phyloP scores from a whole-genome alignment of 2,113 vertebrate genomes.

The Rattus rattus region DNA sequence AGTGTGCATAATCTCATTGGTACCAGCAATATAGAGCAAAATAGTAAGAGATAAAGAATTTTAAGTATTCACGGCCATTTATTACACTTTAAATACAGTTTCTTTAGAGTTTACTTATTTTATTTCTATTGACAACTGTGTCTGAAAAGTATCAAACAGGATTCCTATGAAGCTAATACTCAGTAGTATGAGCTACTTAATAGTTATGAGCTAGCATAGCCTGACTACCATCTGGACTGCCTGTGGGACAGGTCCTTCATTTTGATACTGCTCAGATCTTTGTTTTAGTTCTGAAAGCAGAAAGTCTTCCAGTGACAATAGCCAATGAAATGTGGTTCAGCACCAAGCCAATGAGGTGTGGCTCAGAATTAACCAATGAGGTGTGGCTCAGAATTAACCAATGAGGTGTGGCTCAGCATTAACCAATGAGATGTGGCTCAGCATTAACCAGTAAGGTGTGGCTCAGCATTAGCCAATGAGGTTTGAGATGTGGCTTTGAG shows the following conservation, averaged over 20 bases:
- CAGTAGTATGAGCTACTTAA: too few relatives aligned
- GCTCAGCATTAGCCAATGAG: background rate
- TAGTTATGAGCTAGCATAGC: background rate
- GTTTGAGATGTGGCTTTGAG: background rate
- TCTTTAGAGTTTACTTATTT: background rate
- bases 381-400: background rate
- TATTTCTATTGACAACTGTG: background rate
- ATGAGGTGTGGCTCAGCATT: background rate
- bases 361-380: background rate
- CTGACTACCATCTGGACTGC: background rate
- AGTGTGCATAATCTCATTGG: background rate
- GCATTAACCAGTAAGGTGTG: too few relatives aligned
- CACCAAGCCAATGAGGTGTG: background rate
- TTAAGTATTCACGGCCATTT: background rate
- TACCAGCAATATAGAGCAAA: background rate
- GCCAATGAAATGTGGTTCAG: background rate
- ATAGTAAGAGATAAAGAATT: background rate
- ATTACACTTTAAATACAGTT: background rate
- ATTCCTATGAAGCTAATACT: background rate
- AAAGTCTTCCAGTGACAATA: background rate
- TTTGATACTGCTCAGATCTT: background rate
- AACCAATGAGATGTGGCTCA: too few relatives aligned
- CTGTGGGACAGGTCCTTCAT: background rate
- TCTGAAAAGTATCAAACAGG: background rate
- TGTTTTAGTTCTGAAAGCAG: background rate